Conservation (phyloP, 2,113 vertebrate genomes). For the Phrynosoma platyrhinos region DNA sequence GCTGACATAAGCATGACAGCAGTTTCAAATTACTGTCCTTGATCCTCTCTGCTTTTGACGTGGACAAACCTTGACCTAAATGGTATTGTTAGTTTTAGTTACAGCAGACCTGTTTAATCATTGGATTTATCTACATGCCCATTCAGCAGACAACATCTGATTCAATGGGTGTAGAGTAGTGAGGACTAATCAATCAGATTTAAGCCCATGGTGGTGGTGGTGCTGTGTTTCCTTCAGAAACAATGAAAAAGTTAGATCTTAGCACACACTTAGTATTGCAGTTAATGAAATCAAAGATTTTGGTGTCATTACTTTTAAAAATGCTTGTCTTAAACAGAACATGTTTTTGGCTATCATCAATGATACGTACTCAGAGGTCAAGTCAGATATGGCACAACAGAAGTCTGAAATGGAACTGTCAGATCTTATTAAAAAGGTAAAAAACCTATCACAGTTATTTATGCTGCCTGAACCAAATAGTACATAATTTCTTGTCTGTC, state of each 20-base stretch:
- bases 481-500: not conserved
- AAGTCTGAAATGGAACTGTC: slow-evolving; percentile 96
- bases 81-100: too few relatives aligned
- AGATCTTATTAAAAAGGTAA: slow-evolving; percentile 96
- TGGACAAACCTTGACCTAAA: not conserved
- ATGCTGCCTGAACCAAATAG: slow-evolving; percentile 2
- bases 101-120: too few relatives aligned
- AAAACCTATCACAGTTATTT: slow-evolving; percentile 9
- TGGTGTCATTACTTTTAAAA: slow-evolving; percentile 19
- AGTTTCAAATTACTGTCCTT: not conserved
- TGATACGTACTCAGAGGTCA: slow-evolving; percentile 96
- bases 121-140: too few relatives aligned
- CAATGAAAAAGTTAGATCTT: not conserved
- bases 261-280: not conserved
- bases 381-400: slow-evolving; percentile 96
- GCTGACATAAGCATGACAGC: not conserved
- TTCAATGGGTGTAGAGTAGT: too few relatives aligned
- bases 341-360: slow-evolving; percentile 99
- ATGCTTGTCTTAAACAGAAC: slow-evolving; percentile 81
- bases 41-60: rapidly evolving
- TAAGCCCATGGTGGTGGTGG: too few relatives aligned
- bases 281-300: not conserved
- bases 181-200: too few relatives aligned
- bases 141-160: too few relatives aligned
- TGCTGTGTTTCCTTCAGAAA: not conserved